These are phyloP conservation scores for Coleophora flavipennella DNA, from an alignment of 2,888 invertebrate genomes.

Conservation along the genomic window DNA sequence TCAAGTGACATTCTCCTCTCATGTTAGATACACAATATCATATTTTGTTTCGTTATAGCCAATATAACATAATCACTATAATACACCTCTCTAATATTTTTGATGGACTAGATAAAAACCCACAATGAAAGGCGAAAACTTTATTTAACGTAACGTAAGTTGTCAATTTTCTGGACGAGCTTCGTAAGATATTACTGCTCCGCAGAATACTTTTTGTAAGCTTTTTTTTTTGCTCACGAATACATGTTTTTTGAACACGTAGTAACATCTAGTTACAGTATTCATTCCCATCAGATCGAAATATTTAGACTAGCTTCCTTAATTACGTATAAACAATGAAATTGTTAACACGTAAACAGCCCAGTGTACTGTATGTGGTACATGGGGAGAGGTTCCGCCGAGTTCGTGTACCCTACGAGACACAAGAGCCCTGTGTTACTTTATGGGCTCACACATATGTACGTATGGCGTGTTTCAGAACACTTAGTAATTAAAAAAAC, in stretches of 20 bases:
- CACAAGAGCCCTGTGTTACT: no score
- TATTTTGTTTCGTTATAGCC: conserved; percentile 25
- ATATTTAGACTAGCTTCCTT: conserved; percentile 71
- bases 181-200: no score
- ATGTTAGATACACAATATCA: conserved; percentile 29
- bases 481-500: conserved; percentile 69
- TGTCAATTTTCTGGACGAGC: no score
- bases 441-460: no score
- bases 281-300: conserved; percentile 64
- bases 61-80: conserved; percentile 36
- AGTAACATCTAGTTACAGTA: conserved; percentile 50
- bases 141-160: conserved; percentile 39
- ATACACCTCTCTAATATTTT: conserved; percentile 48
- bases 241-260: conserved; percentile 12
- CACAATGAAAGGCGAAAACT: conserved; percentile 48
- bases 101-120: conserved; percentile 66
- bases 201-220: conserved; percentile 9
- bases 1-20: conserved; percentile 37
- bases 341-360: conserved; percentile 44
- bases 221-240: conserved; percentile 1
- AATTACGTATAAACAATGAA: conserved; percentile 59
- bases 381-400: no score
- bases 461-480: no score
- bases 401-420: no score
- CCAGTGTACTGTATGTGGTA: no score